phyloP scores from a whole-genome alignment of 2,797 vertebrate genomes.

The Galagoides demidoff region DNA sequence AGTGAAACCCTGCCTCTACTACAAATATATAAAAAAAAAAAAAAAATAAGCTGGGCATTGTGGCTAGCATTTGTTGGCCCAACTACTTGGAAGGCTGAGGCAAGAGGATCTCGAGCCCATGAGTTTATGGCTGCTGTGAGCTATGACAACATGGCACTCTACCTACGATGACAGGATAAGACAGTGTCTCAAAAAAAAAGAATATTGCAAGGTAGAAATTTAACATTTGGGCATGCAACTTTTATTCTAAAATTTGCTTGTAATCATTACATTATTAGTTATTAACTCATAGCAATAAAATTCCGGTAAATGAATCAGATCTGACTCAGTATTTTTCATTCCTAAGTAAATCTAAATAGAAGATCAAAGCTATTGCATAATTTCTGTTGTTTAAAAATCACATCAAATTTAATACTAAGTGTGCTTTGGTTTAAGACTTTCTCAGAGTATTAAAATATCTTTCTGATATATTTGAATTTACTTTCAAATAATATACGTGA shows the following conservation, averaged over 20 bases:
- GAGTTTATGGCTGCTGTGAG: too few species aligned
- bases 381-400: constrained; percentile 12
- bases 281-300: constrained; percentile 15
- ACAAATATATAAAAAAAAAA: too few species aligned
- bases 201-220: neutral
- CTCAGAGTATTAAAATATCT: constrained; percentile 45
- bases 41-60: too few species aligned
- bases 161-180: too few species aligned
- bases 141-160: too few species aligned
- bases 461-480: neutral
- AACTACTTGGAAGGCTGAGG: too few species aligned
- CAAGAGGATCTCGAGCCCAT: too few species aligned
- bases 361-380: neutral
- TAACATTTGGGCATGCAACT: neutral
- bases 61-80: too few species aligned
- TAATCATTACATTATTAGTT: neutral
- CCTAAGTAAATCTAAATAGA: constrained; percentile 24
- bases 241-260: constrained; percentile 6
- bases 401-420: neutral
- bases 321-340: neutral
- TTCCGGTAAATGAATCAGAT: constrained; percentile 8
- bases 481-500: constrained; percentile 21
- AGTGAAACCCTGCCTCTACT: too few species aligned
- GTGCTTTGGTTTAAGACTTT: neutral
- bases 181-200: neutral